phyloP scores from a whole-genome alignment of 2,113 vertebrate species.

The Cyprinus carpio region DNA sequence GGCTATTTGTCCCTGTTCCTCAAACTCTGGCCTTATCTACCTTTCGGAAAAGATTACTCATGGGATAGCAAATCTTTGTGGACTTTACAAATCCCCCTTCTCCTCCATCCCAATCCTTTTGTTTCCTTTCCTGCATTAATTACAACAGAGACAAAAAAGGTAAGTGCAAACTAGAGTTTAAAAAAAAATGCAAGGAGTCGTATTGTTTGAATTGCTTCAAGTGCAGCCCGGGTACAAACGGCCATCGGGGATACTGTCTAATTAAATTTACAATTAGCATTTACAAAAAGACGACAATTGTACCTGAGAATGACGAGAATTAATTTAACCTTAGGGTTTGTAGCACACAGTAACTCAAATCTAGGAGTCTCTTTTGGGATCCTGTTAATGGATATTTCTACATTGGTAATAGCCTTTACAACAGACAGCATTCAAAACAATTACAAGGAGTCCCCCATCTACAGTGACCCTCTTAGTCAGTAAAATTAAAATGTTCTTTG shows the following conservation, averaged over 20 bases:
- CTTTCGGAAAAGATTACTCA: constrained; percentile 7
- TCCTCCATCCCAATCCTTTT: not conserved
- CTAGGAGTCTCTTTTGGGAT: constrained; percentile 6
- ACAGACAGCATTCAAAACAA: constrained; percentile 26
- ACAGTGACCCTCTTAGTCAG: not conserved
- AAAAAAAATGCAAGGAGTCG: not conserved
- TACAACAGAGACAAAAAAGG: not conserved
- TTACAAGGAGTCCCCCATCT: not conserved
- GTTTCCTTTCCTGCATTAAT: constrained; percentile 15
- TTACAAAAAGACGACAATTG: constrained; percentile 1
- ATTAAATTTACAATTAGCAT: constrained; percentile 31
- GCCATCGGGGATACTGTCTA: not conserved
- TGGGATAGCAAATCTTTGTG: constrained; percentile 10
- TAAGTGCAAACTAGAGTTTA: not conserved
- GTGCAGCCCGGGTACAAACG: not conserved
- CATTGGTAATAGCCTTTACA: constrained; percentile 5
- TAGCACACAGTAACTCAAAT: not conserved
- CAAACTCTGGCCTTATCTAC: constrained; percentile 2
- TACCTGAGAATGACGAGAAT: constrained; percentile 21
- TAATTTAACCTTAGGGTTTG: not conserved
- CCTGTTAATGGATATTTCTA: not conserved
- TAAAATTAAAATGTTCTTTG: constrained; percentile 4
- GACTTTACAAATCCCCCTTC: constrained; percentile 13
- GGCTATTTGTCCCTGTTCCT: constrained; percentile 1
- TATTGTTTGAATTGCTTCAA: not conserved